phyloP scores from a whole-genome alignment of 2,113 vertebrate species.

The Naja naja region DNA sequence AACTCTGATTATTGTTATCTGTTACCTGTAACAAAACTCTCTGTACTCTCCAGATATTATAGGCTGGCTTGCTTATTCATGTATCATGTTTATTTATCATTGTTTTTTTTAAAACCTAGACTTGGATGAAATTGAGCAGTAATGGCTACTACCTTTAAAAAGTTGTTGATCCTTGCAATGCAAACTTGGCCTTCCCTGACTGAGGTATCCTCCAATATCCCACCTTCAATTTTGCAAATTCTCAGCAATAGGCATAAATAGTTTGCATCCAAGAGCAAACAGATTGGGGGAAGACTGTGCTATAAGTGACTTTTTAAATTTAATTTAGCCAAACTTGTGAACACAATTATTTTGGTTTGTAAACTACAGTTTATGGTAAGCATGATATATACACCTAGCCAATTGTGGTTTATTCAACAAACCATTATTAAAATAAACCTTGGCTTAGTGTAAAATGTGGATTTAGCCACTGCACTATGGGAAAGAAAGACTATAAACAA shows the following conservation, averaged over 20 bases:
- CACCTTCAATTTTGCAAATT: not conserved
- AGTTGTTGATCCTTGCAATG: not conserved
- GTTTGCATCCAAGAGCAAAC: not conserved
- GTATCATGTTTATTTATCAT: not conserved
- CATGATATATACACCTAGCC: not conserved
- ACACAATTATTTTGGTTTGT: not conserved
- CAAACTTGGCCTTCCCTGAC: not conserved
- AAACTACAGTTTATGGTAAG: not conserved
- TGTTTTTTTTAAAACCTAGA: not conserved
- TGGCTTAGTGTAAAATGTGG: not conserved
- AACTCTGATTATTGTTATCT: too few species aligned
- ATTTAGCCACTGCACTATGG: conserved; percentile 15
- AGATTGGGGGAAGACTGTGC: not conserved
- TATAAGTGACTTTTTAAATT: not conserved
- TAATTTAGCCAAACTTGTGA: not conserved
- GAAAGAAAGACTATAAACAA: conserved; percentile 34
- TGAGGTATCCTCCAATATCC: not conserved
- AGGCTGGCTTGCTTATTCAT: not conserved
- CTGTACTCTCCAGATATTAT: not conserved
- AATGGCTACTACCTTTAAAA: not conserved
- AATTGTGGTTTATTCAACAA: not conserved
- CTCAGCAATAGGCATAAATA: not conserved
- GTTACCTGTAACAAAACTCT: not conserved
- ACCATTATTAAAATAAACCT: not conserved
- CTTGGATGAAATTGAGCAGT: not conserved